These are phyloP conservation scores for Megalopta genalis DNA, from an alignment of 1,140 invertebrate species.

Conservation along the genomic window DNA sequence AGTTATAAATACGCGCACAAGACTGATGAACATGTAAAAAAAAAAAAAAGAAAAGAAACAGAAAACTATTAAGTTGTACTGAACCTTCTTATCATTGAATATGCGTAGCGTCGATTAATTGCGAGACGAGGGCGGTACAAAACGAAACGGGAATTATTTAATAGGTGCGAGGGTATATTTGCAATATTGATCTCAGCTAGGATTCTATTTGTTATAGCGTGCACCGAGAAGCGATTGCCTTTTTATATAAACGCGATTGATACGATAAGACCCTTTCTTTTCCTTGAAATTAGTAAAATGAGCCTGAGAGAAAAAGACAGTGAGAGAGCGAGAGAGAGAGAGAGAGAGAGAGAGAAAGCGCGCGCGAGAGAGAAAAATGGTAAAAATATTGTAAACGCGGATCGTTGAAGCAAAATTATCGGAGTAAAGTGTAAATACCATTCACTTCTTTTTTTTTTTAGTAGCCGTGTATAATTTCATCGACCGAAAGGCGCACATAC, in stretches of 20 bases:
- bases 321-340: no score
- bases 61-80: slow-evolving; percentile 31
- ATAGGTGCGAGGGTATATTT: slow-evolving; percentile 30
- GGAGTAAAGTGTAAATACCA: slow-evolving; percentile 56
- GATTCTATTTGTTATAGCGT: slow-evolving; percentile 49
- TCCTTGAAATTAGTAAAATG: slow-evolving; percentile 17
- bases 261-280: slow-evolving; percentile 12
- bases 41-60: slow-evolving; percentile 5
- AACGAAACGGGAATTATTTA: slow-evolving; percentile 14
- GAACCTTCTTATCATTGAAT: slow-evolving; percentile 10
- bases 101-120: slow-evolving; percentile 34
- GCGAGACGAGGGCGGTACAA: slow-evolving; percentile 28
- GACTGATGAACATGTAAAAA: slow-evolving; percentile 41
- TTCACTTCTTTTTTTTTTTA: slow-evolving; percentile 50
- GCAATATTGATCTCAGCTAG: slow-evolving; percentile 51
- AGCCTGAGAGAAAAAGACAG: slow-evolving; percentile 3
- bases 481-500: slow-evolving; percentile 36
- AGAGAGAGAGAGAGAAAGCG: no score
- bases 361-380: no score
- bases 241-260: slow-evolving; percentile 41
- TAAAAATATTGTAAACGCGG: slow-evolving; percentile 1
- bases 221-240: slow-evolving; percentile 37
- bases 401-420: slow-evolving; percentile 49
- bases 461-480: slow-evolving; percentile 39
- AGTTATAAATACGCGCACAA: slow-evolving; percentile 41